Conservation (phyloP, 2,113 vertebrate genomes). For the Channa argus region DNA sequence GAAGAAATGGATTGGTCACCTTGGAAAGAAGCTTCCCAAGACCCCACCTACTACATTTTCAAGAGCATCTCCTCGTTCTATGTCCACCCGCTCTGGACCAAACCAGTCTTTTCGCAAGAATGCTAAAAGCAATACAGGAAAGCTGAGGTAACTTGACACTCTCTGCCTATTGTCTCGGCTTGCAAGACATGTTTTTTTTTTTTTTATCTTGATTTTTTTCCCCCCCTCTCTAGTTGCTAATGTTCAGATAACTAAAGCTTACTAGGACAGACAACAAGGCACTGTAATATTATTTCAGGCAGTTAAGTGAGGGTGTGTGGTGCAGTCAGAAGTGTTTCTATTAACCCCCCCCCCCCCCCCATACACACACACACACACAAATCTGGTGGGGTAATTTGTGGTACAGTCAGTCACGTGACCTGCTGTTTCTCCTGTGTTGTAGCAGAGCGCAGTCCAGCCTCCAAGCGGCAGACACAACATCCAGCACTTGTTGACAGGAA, state of each 20-base stretch:
- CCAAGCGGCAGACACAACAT: constrained; percentile 84
- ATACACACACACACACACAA: no score
- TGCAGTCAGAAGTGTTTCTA: constrained; percentile 46
- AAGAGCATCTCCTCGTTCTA: constrained; percentile 92
- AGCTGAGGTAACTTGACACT: constrained; percentile 89
- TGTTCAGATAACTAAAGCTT: constrained; percentile 6
- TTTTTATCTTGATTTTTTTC: neutral
- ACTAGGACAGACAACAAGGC: constrained; percentile 13
- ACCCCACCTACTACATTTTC: constrained; percentile 93
- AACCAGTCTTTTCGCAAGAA: constrained; percentile 98
- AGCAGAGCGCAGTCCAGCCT: constrained; percentile 84
- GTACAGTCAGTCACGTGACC: constrained; percentile 74
- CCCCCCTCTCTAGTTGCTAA: neutral
- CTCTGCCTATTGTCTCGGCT: neutral
- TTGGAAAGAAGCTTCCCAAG: constrained; percentile 99
- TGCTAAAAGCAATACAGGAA: constrained; percentile 94
- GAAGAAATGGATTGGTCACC: constrained; percentile 98
- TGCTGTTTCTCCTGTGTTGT: constrained; percentile 84
- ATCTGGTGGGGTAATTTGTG: constrained; percentile 57
- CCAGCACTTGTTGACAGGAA: constrained; percentile 86
- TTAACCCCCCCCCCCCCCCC: constrained; percentile 27
- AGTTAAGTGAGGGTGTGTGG: constrained; percentile 51
- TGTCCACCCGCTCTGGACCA: constrained; percentile 93
- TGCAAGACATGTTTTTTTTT: neutral
- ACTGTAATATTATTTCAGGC: constrained; percentile 43